Percentiles rank a stretch among this genome's conserved stretches.
Conservation (phyloP, 2,797 vertebrate genomes). For the Sylvia borin region DNA sequence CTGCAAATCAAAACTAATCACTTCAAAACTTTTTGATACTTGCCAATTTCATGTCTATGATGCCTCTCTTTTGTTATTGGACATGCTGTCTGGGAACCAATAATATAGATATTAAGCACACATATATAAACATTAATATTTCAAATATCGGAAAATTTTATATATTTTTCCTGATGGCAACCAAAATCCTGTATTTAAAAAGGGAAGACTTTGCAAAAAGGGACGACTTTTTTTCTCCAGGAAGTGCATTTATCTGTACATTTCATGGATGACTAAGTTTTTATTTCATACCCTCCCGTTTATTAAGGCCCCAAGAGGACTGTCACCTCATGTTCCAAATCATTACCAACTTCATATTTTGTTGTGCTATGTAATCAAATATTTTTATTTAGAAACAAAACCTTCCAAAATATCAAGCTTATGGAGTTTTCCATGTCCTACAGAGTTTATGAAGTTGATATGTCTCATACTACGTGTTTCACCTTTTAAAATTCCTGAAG, state of each 20-base stretch:
- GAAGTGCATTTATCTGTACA: neutral
- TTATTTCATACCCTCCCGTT: neutral
- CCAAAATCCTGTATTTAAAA: neutral
- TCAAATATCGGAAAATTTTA: neutral
- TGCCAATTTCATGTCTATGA: neutral
- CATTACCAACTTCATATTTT: neutral
- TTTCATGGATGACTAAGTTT: neutral
- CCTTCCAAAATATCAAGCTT: neutral
- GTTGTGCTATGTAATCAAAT: neutral
- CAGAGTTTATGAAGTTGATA: neutral
- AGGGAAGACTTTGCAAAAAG: neutral
- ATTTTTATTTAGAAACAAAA: neutral
- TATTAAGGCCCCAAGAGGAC: neutral
- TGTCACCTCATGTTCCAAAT: neutral
- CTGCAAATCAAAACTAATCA: neutral
- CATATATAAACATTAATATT: neutral
- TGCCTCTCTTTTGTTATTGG: neutral
- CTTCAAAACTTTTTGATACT: neutral
- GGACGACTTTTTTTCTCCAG: neutral
- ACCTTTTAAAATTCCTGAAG: neutral
- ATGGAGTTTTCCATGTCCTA: neutral
- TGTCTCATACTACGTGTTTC: neutral
- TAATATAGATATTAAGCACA: neutral
- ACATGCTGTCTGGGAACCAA: neutral
- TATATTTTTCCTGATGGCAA: neutral